Evolutionary conservation across 2,888 invertebrate species (phyloP), one percentile per base, ranked within the genome.

Genomic region (Eudasyphora cyanicolor): DNA sequence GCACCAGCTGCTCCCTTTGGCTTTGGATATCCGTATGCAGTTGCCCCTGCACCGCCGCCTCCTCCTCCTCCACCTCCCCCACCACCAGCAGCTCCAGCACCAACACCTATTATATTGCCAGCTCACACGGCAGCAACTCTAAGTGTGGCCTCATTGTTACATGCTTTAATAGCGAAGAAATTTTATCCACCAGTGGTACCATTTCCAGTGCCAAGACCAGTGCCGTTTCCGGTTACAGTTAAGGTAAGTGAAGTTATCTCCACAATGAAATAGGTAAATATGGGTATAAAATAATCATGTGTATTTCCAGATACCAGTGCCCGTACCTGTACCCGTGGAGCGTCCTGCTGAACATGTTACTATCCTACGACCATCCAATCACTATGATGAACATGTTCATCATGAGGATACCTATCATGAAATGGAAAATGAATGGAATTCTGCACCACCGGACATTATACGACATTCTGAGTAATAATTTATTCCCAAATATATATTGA

Each of bases 91-190:
- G 45, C 64, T 10, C 83, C 86, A 35, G 76, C 87, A 0, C 82
- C 85, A 27, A 54, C 86, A 0, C 86, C 87, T 0, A 87, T 87
- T 51, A 84, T 87, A 45, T 79, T 87, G 19, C 86, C 87, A 38
- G 85, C 86, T 5, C 84, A 86, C 74, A 86, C 87, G n/a, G 86
- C 87, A 2, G 87, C 86, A 14, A 85, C 87, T 3, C 70, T 87
- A 51, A 86, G 87, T 73, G 84, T 87, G 27, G 86, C 86, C 14
- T 87, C 87, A 8, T 80, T 87, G 32, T 51, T 87, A 19, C 87
- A 87, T 71, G 86, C 86, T 7, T 76, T 87, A 7, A 87, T 87
- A 69, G 85, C 87, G 0, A 82, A 85, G 24, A 87, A 87, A 49
- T 86, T 86, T 57, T 86, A 86, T 79, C 86, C 86, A 35, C 86